Evolutionary conservation across 2,888 invertebrate species (phyloP), one percentile per base, ranked within the genome.

Genomic region (Cheilosia vulpina): DNA sequence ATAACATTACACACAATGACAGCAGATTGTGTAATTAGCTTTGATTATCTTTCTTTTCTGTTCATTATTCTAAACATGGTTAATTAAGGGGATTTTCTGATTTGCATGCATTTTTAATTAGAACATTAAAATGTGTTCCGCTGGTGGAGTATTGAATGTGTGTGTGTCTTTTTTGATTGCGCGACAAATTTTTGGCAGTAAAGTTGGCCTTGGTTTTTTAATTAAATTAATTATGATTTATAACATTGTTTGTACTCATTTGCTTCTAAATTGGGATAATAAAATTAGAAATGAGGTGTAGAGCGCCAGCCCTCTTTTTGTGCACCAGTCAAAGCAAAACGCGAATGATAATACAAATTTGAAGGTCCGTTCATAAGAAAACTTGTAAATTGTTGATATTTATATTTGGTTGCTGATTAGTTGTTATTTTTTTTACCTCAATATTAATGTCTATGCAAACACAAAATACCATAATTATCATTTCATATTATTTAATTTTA

Each of bases 1-100:
- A 66, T 45, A 72, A 72, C 41, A 58, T 72, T 72, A 65, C 79
- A 65, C 58, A 72, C 72, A 72, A 72, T 53, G 79, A 72, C 58
- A 72, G 60, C 68, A 68, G 66, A 68, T 68, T 76, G 72, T 60
- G 53, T 79, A 79, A 79, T 79, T 79, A 72, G 65, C 79, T 79
- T 66, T 79, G 79, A 72, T 72, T 72, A 58, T 79, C 79, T 66
- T 72, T 43, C 60, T 79, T 72, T 65, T 52, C 65, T 53, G 79
- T 58, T 79, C 72, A 79, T 79, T 79, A 79, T 79, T 79, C 79
- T 66, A 72, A 79, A 72, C 79, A 72, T 79, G 72, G 58, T 79
- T 72, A 79, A 79, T 79, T 79, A 79, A 65, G 65, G 15, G 72
- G 72, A 72, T 79, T 72, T 79, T 72, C 79, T 79, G 65, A 72